phyloP scores from a whole-genome alignment of 2,113 vertebrate species.

The Mellivora capensis region DNA sequence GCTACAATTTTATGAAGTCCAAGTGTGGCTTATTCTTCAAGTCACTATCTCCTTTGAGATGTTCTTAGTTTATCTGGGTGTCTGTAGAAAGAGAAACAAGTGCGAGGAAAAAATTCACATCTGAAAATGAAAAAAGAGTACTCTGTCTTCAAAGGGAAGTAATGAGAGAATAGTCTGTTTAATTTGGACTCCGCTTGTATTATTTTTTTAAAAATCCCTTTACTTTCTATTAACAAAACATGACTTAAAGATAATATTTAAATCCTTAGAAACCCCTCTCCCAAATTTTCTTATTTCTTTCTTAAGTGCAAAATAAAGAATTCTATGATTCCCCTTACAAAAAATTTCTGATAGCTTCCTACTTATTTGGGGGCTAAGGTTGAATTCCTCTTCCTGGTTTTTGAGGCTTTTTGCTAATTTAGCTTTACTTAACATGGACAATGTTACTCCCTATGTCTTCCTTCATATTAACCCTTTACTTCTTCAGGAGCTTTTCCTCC shows the following conservation, averaged over 20 bases:
- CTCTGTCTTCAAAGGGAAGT: not conserved
- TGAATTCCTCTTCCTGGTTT: not conserved
- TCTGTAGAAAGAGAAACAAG: not conserved
- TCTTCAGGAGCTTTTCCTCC: not conserved
- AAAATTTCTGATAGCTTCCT: not conserved
- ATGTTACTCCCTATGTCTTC: not conserved
- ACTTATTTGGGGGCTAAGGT: not conserved
- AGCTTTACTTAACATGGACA: not conserved
- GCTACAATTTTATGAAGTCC: conserved; percentile 56
- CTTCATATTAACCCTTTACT: not conserved
- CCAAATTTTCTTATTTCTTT: not conserved
- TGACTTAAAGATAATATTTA: not conserved
- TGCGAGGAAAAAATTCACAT: not conserved
- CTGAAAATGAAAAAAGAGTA: conserved; percentile 2
- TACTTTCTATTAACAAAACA: not conserved
- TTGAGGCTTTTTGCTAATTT: not conserved
- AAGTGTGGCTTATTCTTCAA: conserved; percentile 48
- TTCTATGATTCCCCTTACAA: not conserved
- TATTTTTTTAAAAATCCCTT: not conserved
- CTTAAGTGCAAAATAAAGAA: not conserved
- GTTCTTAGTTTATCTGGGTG: not conserved
- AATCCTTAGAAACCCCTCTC: not conserved
- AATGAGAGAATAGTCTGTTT: not conserved
- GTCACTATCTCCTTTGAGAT: not conserved
- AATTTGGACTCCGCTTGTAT: not conserved